These are phyloP conservation scores for Oophaga pumilio DNA, from an alignment of 2,113 vertebrate genomes.

Conservation along the genomic window DNA sequence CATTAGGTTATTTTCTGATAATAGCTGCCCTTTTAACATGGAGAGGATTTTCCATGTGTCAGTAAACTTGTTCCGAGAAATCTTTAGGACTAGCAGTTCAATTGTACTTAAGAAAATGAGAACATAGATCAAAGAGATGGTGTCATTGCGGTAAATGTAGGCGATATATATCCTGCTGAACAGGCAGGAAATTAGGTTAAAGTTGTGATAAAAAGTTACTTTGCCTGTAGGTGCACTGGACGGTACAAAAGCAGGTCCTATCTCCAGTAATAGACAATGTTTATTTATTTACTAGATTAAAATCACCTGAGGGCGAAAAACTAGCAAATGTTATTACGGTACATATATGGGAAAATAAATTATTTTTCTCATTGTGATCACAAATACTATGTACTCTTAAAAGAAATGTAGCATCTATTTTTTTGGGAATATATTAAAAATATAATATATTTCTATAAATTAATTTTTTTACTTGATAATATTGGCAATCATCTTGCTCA, in stretches of 20 bases:
- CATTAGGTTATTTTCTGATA: too few species aligned
- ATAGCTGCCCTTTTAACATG: background rate
- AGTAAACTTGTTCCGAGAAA: background rate
- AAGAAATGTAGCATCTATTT: background rate
- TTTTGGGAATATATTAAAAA: background rate
- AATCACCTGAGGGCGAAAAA: background rate
- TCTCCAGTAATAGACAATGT: background rate
- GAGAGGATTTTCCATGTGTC: background rate
- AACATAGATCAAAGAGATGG: background rate
- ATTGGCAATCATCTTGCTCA: too few species aligned
- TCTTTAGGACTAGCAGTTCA: background rate
- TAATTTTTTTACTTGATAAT: background rate
- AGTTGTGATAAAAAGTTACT: slow-evolving; percentile 13
- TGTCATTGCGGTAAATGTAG: background rate
- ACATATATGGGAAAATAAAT: background rate
- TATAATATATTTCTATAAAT: background rate
- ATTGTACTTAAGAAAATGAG: slow-evolving; percentile 1
- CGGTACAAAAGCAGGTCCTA: background rate
- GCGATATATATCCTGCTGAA: slow-evolving; percentile 14
- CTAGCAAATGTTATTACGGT: background rate
- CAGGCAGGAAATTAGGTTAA: slow-evolving; percentile 7
- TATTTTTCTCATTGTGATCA: background rate
- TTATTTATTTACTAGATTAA: background rate
- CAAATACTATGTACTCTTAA: background rate
- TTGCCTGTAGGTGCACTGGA: background rate